These are phyloP conservation scores for Acleris laterana DNA, from an alignment of 2,888 invertebrate species.

Conservation along the genomic window DNA sequence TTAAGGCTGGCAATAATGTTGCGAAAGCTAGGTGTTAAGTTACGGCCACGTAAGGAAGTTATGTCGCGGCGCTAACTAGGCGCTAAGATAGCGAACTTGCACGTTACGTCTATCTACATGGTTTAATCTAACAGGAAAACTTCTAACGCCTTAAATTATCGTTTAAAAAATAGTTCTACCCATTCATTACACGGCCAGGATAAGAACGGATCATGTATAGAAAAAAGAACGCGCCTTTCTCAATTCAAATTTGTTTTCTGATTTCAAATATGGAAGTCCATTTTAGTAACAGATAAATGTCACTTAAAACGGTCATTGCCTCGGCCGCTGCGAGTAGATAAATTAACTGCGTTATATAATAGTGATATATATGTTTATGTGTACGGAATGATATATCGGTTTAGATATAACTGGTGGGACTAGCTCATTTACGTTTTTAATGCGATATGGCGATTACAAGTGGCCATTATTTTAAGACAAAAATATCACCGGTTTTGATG, in stretches of 20 bases:
- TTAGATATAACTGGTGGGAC: constrained; percentile 54
- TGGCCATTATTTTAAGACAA: constrained; percentile 62
- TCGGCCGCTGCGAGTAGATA: constrained; percentile 65
- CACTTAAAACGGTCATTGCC: constrained; percentile 66
- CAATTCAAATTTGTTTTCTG: constrained; percentile 41
- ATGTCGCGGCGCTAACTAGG: constrained; percentile 36
- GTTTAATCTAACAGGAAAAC: constrained; percentile 31
- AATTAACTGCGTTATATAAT: constrained; percentile 71
- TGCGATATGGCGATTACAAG: constrained; percentile 70
- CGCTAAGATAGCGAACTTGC: constrained; percentile 26
- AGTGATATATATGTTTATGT: constrained; percentile 64
- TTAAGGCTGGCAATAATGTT: constrained; percentile 57
- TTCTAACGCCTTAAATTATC: not conserved
- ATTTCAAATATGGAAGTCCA: constrained; percentile 50
- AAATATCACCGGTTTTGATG: constrained; percentile 57
- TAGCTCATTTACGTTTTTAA: constrained; percentile 66
- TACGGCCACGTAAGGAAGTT: constrained; percentile 56
- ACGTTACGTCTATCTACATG: constrained; percentile 12
- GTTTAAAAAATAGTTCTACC: constrained; percentile 3
- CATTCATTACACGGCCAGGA: constrained; percentile 22
- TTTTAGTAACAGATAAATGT: constrained; percentile 55
- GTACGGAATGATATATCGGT: constrained; percentile 73
- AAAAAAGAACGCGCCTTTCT: constrained; percentile 28
- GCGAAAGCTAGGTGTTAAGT: constrained; percentile 57
- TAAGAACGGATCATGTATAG: constrained; percentile 16